Base-by-base conservation (phyloP, 2,888 invertebrate genomes). In the Tetropium fuscum region DNA sequence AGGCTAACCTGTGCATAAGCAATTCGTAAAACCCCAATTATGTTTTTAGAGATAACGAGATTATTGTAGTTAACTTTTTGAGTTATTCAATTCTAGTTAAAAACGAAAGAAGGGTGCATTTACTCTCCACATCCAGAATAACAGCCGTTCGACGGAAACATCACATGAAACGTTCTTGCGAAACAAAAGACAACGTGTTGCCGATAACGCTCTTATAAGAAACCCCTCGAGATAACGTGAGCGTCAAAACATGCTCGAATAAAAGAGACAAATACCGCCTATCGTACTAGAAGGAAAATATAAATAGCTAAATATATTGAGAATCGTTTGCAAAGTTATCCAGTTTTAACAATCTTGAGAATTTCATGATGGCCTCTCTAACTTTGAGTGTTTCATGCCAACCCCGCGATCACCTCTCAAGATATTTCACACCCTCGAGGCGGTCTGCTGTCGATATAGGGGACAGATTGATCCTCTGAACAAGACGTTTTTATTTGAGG, bases 221-320 rank as follows among this genome's bases (percentile, higher is more conserved):
- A 47, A 32, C 10, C 30, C 32, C 47, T 47, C 18, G 32, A 18
- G 47, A 32, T n/a, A 19, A 32, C 5, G 30, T 30, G n/a, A 47
- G 47, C 16, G 6, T 32, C 34, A 32, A 32, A 20, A 32, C 19
- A 32, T 6, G 19, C 11, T 19, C 47, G n/a, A 34, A 34, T 16
- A 32, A 34, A 22, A 34, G 10, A 27, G 10, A 27, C 27, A 36
- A 48, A 36, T 20, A 34, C 19, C 32, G 34, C 5, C 36, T 48
- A 48, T 48, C 48, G 7, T 10, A 22, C 43, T 25, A 43, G 25
- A 43, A 15, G 36, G 48, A 32, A 38, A 38, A 38, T 25, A 49
- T 49, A 49, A 49, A 49, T 38, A 49, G 47, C 49, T 25, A 49
- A 49, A 38, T 49, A 38, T 38, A 38, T 38, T 27, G 38, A n/a